Conservation (phyloP, 1,140 invertebrate genomes). For the Drosophila teissieri region DNA sequence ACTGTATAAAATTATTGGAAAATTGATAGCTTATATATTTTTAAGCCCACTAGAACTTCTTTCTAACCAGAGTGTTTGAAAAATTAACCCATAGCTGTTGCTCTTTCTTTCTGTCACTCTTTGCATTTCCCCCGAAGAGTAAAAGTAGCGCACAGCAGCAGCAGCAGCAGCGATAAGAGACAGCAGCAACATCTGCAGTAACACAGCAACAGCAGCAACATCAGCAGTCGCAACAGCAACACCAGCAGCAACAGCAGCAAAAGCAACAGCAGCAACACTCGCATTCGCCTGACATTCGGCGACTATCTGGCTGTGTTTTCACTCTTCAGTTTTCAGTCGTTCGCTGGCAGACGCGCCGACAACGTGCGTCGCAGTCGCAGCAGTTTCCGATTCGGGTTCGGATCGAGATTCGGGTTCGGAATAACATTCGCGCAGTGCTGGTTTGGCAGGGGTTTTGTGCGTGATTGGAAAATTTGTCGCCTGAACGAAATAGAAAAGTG, state of each 20-base stretch:
- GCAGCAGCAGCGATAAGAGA: conserved; percentile 28
- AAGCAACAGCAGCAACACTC: conserved; percentile 32
- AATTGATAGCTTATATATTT: too few relatives aligned
- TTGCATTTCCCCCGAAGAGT: conserved; percentile 42
- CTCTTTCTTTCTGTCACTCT: conserved; percentile 11
- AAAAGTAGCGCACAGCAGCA: conserved; percentile 14
- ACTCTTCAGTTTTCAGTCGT: conserved; percentile 59
- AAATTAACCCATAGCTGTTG: neutral
- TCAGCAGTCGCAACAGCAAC: conserved; percentile 1
- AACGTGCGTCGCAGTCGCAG: conserved; percentile 54
- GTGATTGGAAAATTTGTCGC: conserved; percentile 59
- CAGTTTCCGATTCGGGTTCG: conserved; percentile 30
- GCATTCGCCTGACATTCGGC: conserved; percentile 52
- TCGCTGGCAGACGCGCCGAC: conserved; percentile 61
- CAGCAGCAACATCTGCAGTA: conserved; percentile 20
- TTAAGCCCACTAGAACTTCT: too few relatives aligned
- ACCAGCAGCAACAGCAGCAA: conserved; percentile 7
- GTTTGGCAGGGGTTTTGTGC: conserved; percentile 34
- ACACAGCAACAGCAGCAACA: conserved; percentile 3
- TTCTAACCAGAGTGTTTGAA: too few relatives aligned
- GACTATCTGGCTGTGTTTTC: conserved; percentile 62
- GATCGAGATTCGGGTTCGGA: conserved; percentile 25
- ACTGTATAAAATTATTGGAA: too few relatives aligned
- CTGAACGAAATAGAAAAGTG: conserved; percentile 27
- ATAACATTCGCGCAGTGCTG: conserved; percentile 13